These are phyloP conservation scores for Drosophila anomalipes DNA, from an alignment of 2,888 invertebrate genomes.

Conservation along the genomic window DNA sequence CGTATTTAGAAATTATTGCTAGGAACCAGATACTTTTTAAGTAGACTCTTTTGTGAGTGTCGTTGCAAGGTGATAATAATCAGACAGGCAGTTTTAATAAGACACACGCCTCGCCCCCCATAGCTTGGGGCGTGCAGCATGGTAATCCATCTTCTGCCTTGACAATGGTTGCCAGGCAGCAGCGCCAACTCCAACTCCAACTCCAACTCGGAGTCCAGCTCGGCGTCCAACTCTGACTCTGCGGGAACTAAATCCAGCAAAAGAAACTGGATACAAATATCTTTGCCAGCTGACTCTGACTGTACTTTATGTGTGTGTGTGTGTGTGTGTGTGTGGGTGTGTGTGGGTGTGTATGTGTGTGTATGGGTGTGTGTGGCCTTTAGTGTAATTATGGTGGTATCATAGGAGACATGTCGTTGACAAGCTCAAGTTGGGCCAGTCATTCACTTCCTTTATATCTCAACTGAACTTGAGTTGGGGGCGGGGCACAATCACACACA, in stretches of 20 bases:
- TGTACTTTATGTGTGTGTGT: slow-evolving; percentile 5
- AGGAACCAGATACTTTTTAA: not conserved
- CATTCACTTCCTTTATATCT: slow-evolving; percentile 49
- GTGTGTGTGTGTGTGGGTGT: not conserved
- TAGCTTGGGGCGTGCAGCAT: slow-evolving; percentile 21
- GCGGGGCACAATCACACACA: slow-evolving; percentile 36
- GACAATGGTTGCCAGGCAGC: slow-evolving; percentile 62
- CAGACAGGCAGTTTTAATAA: slow-evolving; percentile 78
- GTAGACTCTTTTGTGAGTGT: not conserved
- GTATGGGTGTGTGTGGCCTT: slow-evolving; percentile 40
- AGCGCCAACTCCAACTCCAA: not conserved
- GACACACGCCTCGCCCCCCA: slow-evolving; percentile 47
- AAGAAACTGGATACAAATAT: slow-evolving; percentile 79
- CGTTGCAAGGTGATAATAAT: slow-evolving; percentile 73
- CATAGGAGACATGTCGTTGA: slow-evolving; percentile 67
- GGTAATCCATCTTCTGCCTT: slow-evolving; percentile 76
- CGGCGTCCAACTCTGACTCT: slow-evolving; percentile 24
- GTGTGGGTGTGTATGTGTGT: slow-evolving; percentile 2
- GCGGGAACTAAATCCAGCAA: slow-evolving; percentile 56
- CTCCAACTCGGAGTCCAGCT: not conserved
- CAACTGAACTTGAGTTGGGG: slow-evolving; percentile 59
- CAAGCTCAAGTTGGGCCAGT: slow-evolving; percentile 72
- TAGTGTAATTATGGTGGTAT: slow-evolving; percentile 75
- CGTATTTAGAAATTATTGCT: not conserved
- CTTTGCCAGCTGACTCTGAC: slow-evolving; percentile 39